Conservation (phyloP, 2,113 vertebrate species). For the Lagenorhynchus albirostris region DNA sequence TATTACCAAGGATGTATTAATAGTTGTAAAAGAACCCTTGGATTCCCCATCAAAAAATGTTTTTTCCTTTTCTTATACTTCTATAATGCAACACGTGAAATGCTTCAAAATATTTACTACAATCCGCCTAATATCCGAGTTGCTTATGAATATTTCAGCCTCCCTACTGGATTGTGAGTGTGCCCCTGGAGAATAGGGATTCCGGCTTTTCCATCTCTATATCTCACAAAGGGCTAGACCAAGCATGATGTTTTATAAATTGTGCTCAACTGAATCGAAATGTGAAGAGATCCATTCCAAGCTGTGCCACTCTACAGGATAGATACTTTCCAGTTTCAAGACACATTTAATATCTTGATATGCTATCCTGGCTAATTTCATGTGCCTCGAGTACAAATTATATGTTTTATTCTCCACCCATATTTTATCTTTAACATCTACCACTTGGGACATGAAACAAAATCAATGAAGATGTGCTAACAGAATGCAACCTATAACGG, state of each 20-base stretch:
- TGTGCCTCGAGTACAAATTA: not conserved
- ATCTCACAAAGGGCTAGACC: not conserved
- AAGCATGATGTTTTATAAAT: not conserved
- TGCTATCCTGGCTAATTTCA: not conserved
- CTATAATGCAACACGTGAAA: not conserved
- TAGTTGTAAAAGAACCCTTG: not conserved
- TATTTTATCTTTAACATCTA: not conserved
- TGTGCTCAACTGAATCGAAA: not conserved
- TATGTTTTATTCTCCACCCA: not conserved
- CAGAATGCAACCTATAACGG: not conserved
- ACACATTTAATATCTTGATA: not conserved
- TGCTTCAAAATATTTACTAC: not conserved
- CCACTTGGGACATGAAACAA: not conserved
- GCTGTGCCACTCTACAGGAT: not conserved
- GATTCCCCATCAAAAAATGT: not conserved
- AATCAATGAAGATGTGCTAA: not conserved
- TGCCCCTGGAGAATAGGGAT: not conserved
- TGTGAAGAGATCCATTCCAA: not conserved
- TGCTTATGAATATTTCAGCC: not conserved
- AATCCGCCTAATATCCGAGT: not conserved
- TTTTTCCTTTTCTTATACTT: not conserved
- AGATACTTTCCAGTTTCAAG: not conserved
- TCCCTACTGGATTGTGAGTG: not conserved
- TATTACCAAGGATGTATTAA: conserved; percentile 22
- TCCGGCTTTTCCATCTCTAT: not conserved